These are phyloP conservation scores for Drepana falcataria DNA, from an alignment of 2,888 invertebrate genomes.

Conservation along the genomic window DNA sequence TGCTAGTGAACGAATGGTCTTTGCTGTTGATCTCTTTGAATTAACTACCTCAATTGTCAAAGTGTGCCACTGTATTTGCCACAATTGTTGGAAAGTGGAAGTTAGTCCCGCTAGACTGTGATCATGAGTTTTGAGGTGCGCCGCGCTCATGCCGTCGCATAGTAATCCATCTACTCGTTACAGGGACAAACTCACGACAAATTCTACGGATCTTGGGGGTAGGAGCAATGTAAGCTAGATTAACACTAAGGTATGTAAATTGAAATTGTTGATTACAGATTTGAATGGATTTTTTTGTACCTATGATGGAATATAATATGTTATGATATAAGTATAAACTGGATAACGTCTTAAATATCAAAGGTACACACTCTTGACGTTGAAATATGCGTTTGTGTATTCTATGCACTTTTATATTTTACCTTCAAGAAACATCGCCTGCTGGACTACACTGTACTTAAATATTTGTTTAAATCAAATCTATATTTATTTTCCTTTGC, in stretches of 20 bases:
- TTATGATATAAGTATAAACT: no score
- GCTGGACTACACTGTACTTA: no score
- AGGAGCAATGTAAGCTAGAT: background rate
- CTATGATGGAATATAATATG: no score
- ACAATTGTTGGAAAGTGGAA: conserved; percentile 35
- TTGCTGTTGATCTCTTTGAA: conserved; percentile 5
- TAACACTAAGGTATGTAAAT: background rate
- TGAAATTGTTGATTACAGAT: background rate
- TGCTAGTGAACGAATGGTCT: conserved; percentile 8
- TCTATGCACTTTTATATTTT: no score
- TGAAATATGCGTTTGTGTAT: no score
- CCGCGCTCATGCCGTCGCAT: conserved; percentile 51
- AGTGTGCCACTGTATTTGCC: conserved; percentile 19
- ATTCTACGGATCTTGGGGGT: conserved; percentile 7
- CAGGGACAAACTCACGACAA: conserved; percentile 33
- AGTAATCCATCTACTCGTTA: conserved; percentile 42
- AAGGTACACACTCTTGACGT: no score
- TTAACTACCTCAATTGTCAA: conserved; percentile 12
- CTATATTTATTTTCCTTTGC: no score
- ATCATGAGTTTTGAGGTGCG: conserved; percentile 45
- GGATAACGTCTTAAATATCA: no score
- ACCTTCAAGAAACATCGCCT: no score
- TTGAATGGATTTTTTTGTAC: background rate
- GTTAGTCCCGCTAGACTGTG: conserved; percentile 34
- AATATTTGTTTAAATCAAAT: no score